These are phyloP conservation scores for Rhamnusium bicolor DNA, from an alignment of 2,888 invertebrate species.

Conservation along the genomic window DNA sequence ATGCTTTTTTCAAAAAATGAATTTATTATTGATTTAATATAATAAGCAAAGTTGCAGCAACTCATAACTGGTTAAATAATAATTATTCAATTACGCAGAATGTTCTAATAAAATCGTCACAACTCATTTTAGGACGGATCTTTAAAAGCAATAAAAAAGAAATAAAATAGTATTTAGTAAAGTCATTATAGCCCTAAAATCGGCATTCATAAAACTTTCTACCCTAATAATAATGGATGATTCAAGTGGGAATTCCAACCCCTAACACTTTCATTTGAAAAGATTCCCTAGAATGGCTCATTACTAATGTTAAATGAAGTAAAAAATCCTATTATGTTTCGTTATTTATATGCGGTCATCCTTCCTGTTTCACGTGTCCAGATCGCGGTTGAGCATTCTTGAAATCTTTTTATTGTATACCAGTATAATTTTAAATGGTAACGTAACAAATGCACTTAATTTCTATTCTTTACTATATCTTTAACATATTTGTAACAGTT, in stretches of 20 bases:
- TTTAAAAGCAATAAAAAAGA: slow-evolving; percentile 20
- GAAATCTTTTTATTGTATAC: no score
- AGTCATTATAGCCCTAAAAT: slow-evolving; percentile 20
- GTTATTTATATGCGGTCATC: slow-evolving; percentile 28
- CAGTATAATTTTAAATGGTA: no score
- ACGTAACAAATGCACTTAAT: no score
- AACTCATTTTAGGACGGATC: slow-evolving; percentile 4
- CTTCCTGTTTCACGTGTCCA: slow-evolving; percentile 16
- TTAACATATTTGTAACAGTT: no score
- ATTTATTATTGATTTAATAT: slow-evolving; percentile 23
- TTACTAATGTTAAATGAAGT: slow-evolving; percentile 33
- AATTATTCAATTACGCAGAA: slow-evolving; percentile 27
- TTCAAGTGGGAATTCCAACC: slow-evolving; percentile 21
- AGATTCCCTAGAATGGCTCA: slow-evolving; percentile 9
- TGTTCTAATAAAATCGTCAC: slow-evolving; percentile 11
- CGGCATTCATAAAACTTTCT: slow-evolving; percentile 26
- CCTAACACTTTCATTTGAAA: slow-evolving; percentile 29
- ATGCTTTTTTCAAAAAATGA: slow-evolving; percentile 13
- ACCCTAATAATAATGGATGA: slow-evolving; percentile 24
- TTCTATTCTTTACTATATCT: no score
- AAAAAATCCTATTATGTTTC: slow-evolving; percentile 38
- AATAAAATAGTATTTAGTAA: slow-evolving; percentile 27
- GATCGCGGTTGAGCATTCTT: no score
- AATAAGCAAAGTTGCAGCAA: background rate
- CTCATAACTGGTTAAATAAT: background rate